These are phyloP conservation scores for Leuciscus waleckii DNA, from an alignment of 2,797 vertebrate genomes.

Conservation along the genomic window DNA sequence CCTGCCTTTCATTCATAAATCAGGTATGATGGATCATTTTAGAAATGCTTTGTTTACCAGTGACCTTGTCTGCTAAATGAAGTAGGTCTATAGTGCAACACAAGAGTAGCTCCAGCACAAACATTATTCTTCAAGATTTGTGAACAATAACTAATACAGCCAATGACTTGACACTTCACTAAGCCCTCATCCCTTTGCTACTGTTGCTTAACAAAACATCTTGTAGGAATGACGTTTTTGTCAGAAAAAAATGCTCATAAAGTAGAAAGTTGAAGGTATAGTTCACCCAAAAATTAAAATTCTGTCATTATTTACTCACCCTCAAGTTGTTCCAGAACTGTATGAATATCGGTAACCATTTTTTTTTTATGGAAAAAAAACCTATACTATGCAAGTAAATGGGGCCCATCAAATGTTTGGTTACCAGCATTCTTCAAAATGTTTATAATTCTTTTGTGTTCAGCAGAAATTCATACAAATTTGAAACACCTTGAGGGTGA, in stretches of 20 bases:
- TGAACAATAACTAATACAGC: not conserved
- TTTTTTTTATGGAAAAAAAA: no score
- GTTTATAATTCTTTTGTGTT: not conserved
- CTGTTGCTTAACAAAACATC: not conserved
- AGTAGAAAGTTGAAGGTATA: not conserved
- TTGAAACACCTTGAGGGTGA: not conserved
- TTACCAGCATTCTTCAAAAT: not conserved
- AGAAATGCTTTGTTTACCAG: constrained; percentile 20
- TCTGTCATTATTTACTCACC: no score
- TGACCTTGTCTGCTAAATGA: constrained; percentile 37
- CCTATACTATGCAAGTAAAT: not conserved
- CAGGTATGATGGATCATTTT: constrained; percentile 24
- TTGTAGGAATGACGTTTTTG: not conserved
- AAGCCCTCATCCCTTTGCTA: not conserved
- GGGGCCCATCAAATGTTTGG: not conserved
- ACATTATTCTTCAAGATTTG: constrained; percentile 6
- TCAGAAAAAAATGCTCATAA: not conserved
- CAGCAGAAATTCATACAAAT: not conserved
- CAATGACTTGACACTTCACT: not conserved
- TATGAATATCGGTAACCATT: no score
- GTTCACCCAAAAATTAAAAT: not conserved
- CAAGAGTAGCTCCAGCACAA: constrained; percentile 23
- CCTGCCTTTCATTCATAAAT: constrained; percentile 36
- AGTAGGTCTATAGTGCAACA: not conserved
- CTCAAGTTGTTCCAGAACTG: no score